Base-by-base conservation (phyloP, 2,888 invertebrate genomes). In the Lacanobia oleracea region DNA sequence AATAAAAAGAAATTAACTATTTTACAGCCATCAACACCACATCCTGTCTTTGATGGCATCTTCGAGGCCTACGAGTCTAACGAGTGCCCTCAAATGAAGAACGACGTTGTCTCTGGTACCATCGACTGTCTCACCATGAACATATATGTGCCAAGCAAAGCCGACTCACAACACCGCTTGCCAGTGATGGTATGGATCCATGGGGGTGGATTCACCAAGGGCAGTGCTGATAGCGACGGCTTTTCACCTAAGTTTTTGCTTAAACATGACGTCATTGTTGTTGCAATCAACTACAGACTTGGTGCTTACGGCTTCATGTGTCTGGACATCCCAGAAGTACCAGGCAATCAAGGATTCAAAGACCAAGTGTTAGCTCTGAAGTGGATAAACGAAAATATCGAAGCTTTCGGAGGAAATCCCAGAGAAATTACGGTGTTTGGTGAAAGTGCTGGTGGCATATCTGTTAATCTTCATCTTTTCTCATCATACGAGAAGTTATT, bases 311-410 rank as follows among this genome's bases (percentile, higher is more conserved):
- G 91, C 3, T 91, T 91, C 33, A 78, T 91, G 68, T 85, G 85
- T 23, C 50, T 83, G 0, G 77, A 83, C 14, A 75, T 66, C 51
- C 84, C 87, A 5, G 87, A 88, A 14, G 80, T 89, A 6, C 87
- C 91, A 4, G 91, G 91, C 4, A 91, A 91, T 68, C 89, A 89
- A 73, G 91, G 90, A 3, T 64, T 91, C 1, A 91, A 89, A 72
- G 91, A 91, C 50, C 88, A 89, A 60, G 56, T 85, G 0, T 27
- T 88, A 40, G 91, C 90, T 18, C 54, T 91, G 10, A 78, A 81
- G 18, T 91, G 91, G 91, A 77, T 91, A 2, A 87, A 88, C 16
- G 81, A 86, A 0, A 90, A 91, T 72, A 91, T 91, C 12, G 82
- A 66, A 27, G 62, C 79, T 12, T 91, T 91, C 23, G 89, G 90